Base-by-base conservation (phyloP, 2,113 vertebrate species). In the Arizona elegans region DNA sequence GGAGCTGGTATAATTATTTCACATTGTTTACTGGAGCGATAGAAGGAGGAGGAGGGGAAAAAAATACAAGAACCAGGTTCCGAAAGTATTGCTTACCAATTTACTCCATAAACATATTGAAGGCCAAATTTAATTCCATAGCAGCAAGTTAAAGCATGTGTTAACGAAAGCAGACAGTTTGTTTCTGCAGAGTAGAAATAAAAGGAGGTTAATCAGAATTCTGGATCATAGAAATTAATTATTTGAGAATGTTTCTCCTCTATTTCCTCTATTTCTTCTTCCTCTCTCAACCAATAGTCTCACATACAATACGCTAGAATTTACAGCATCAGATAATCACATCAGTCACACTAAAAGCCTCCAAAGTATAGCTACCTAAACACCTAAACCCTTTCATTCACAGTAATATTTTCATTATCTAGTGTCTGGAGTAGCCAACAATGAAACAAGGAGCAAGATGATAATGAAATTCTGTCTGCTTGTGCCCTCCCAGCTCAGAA, bases 311-410 rank as follows among this genome's bases (percentile, higher is more conserved):
- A 93, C 94, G 87, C 88, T 91, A 95, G 96, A 94, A 96, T n/a
- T 92, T 1, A 92, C 90, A 70, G 91, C 90, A 91, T 96, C 89
- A 33, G 23, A 0, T 5, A 89, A 91, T 92, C 62, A 95, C 94
- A 93, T 86, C 93, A 93, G 92, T 19, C 0, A 92, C 89, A 3
- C 2, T 95, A 7, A 95, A 94, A 94, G 62, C 62, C 87, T 90
- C 95, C 95, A 95, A 96, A 87, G 87, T 96, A 94, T 0, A 1
- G 96, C 96, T 96, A 94, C 95, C 96, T 96, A 97, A 97, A 95
- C 94, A 95, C 96, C 97, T 96, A 97, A 96, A 97, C 97, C 98
- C 97, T 98, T 97, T 97, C 94, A 96, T 97, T 97, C 96, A 95
- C 95, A 96, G 97, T 91, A 95, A 86, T 53, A 12, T 90, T 97